Conservation (phyloP, 2,888 invertebrate genomes). For the Hipparchia sbordonii region DNA sequence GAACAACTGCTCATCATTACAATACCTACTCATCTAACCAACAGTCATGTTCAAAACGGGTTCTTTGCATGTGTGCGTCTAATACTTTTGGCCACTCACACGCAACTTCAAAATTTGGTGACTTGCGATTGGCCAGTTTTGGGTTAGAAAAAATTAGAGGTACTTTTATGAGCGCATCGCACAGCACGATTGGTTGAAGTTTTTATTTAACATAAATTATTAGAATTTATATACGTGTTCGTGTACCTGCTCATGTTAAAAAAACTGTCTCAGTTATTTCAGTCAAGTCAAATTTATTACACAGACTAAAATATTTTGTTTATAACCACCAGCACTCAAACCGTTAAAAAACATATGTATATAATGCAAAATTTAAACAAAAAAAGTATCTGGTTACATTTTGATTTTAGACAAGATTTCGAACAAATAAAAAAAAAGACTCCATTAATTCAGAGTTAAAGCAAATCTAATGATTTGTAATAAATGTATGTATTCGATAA, state of each 20-base stretch:
- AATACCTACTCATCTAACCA: neutral
- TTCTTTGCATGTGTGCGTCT: constrained; percentile 25
- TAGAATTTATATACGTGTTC: no score
- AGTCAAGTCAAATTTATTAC: no score
- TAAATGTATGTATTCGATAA: neutral
- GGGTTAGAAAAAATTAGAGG: constrained; percentile 65
- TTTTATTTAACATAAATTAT: constrained; percentile 4
- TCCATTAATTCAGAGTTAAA: neutral
- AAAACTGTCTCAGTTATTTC: no score
- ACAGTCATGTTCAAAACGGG: neutral
- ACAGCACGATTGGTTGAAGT: constrained; percentile 12
- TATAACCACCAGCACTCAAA: no score
- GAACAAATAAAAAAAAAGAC: neutral
- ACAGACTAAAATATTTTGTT: no score
- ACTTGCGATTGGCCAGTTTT: constrained; percentile 54
- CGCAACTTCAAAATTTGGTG: constrained; percentile 41
- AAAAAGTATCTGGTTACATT: no score
- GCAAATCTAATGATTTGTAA: no score
- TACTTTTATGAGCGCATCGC: neutral
- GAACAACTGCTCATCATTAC: no score
- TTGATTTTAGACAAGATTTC: no score
- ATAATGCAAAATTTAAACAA: no score
- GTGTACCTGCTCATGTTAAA: no score
- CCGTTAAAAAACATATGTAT: no score
- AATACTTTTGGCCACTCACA: constrained; percentile 39